Evolutionary conservation across 1,140 invertebrate species (phyloP), one percentile per base, ranked within the genome.

Genomic region (Drosophila chauvacae): DNA sequence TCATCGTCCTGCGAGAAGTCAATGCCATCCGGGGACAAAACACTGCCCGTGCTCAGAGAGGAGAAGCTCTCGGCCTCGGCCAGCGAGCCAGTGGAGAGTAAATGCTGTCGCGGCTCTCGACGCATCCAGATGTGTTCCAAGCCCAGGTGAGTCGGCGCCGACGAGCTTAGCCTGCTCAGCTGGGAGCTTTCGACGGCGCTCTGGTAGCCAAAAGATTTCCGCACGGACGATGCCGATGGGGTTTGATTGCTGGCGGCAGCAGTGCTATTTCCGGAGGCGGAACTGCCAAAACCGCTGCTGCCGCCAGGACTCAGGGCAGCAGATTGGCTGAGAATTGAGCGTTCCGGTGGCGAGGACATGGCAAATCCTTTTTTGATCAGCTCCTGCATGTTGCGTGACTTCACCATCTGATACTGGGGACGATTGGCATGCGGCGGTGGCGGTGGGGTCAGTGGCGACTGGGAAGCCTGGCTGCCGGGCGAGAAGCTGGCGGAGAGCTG

Each of bases 21-120:
- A 82, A 95, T 95, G 53, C 95, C 94, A 90, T 96, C 96, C 10
- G 97, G 97, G 92, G 97, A 98, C 1, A 97, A 92, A 33, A 97
- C 94, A 60, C 96, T 96, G 53, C 96, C 96, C 3, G 96, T 96
- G 64, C 96, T 97, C 4, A 97, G 84, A 28, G 97, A 97, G n/a
- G 96, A 97, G n/a, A 96, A 96, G 33, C 96, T 97, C 11, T 96
- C 96, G 60, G 95, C 96, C 93, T 97, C 97, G 13, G 95, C 96
- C 68, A 97, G 92, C 39, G 97, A 97, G 62, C 97, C 96, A 11
- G 97, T 98, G 30, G 96, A 97, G n/a, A 97, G 91, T 48, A 97
- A 93, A 94, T 97, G 97, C 83, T 96, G 96, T 44, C 97, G 94
- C 16, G 97, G 97, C 91, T 98, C 97, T 60, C 97, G 93, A 26